A percentile compares a stretch with the other conserved stretches of the same genome.
Conservation (phyloP, 2,113 vertebrate genomes). For the Nestor notabilis region DNA sequence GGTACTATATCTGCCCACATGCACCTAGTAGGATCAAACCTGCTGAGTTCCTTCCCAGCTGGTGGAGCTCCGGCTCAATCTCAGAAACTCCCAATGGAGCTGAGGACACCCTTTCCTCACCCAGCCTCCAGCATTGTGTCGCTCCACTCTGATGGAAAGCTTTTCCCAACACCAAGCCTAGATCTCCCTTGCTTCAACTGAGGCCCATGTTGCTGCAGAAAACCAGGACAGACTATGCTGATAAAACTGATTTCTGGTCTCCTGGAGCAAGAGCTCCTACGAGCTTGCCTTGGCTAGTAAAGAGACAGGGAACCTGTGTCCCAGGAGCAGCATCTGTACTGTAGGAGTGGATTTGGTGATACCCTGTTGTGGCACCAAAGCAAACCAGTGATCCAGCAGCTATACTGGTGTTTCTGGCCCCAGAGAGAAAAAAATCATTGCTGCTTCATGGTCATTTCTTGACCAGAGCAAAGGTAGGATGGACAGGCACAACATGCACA, state of each 20-base stretch:
- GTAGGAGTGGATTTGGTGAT: background rate
- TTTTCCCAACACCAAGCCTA: background rate
- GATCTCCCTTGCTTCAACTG: background rate
- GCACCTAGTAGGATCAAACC: fast-evolving
- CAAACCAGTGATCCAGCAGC: background rate
- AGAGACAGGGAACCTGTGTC: background rate
- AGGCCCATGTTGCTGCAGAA: background rate
- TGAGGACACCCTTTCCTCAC: background rate
- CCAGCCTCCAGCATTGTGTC: background rate
- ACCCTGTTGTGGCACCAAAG: background rate
- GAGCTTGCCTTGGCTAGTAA: background rate
- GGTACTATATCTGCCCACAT: background rate
- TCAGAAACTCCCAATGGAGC: too few relatives aligned
- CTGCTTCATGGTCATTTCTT: background rate
- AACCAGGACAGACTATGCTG: background rate
- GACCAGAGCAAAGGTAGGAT: background rate
- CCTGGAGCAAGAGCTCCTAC: background rate
- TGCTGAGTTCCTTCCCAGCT: background rate
- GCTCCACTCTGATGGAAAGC: background rate
- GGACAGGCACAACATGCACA: fast-evolving
- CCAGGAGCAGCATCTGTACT: background rate
- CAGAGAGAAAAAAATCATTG: background rate
- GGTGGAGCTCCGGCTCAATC: background rate
- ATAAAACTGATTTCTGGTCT: background rate
- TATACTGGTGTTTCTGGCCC: background rate